Evolutionary conservation across 2,113 vertebrate genomes (phyloP).

Genomic region (Cathartes aura): DNA sequence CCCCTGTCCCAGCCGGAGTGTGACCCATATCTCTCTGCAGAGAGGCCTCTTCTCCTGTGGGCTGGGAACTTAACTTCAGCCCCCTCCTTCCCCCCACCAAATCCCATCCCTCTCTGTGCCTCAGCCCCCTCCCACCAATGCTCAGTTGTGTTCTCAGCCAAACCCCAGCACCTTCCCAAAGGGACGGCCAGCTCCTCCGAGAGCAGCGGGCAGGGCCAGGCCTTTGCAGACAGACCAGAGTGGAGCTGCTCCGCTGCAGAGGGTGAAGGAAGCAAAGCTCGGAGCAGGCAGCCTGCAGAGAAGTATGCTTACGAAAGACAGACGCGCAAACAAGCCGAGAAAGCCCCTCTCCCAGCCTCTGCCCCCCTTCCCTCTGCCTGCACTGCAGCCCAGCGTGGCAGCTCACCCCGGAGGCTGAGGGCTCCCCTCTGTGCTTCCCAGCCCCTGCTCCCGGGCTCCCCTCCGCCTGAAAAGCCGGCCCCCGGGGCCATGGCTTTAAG

Average conservation of each 20-base stretch:
- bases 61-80: background rate
- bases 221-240: background rate
- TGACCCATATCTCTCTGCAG: background rate
- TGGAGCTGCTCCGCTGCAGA: background rate
- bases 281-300: background rate
- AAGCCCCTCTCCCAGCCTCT: background rate
- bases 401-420: conserved; percentile 29
- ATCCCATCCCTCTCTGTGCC: background rate
- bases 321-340: background rate
- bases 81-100: background rate
- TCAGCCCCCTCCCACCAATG: background rate
- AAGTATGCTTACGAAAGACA: background rate
- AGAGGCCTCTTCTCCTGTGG: background rate
- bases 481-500: conserved; percentile 30
- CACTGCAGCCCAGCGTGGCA: background rate
- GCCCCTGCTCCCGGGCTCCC: background rate
- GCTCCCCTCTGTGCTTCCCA: background rate
- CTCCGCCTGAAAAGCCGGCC: background rate
- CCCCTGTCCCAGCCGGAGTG: fast-evolving
- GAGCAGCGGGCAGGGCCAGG: background rate
- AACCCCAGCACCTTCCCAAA: background rate
- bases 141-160: background rate
- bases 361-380: background rate
- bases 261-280: background rate
- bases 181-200: fast-evolving